These are phyloP conservation scores for Procambarus clarkii DNA, from an alignment of 1,140 invertebrate genomes.

Conservation along the genomic window DNA sequence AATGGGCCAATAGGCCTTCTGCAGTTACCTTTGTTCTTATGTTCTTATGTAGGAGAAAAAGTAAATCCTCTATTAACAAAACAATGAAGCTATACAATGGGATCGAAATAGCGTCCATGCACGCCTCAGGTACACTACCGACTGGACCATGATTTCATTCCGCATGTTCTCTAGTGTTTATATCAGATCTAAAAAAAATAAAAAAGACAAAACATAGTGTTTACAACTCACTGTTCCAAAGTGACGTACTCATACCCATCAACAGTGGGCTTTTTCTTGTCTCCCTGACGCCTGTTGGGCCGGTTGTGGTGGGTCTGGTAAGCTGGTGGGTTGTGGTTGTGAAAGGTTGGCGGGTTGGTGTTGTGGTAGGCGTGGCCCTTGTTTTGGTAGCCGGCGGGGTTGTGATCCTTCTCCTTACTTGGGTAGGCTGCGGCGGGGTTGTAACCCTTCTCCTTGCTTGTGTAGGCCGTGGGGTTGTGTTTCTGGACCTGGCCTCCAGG, in stretches of 20 bases:
- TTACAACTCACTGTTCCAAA: constrained; percentile 11
- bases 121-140: too few species aligned
- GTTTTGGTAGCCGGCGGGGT: not conserved
- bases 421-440: not conserved
- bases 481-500: not conserved
- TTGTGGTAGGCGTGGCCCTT: not conserved
- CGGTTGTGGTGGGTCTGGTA: not conserved
- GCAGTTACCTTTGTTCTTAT: too few species aligned
- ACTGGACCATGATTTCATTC: too few species aligned
- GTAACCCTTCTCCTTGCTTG: not conserved
- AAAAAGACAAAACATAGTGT: too few species aligned
- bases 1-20: too few species aligned
- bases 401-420: not conserved
- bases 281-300: not conserved
- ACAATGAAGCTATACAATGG: too few species aligned
- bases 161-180: too few species aligned
- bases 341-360: not conserved
- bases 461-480: not conserved
- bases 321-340: not conserved
- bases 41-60: too few species aligned
- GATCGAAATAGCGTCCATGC: too few species aligned
- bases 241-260: constrained; percentile 33
- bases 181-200: too few species aligned
- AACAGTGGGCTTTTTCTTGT: not conserved
- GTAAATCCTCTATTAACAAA: too few species aligned